phyloP scores from a whole-genome alignment of 2,113 vertebrate genomes.

The Oryzias woworae region DNA sequence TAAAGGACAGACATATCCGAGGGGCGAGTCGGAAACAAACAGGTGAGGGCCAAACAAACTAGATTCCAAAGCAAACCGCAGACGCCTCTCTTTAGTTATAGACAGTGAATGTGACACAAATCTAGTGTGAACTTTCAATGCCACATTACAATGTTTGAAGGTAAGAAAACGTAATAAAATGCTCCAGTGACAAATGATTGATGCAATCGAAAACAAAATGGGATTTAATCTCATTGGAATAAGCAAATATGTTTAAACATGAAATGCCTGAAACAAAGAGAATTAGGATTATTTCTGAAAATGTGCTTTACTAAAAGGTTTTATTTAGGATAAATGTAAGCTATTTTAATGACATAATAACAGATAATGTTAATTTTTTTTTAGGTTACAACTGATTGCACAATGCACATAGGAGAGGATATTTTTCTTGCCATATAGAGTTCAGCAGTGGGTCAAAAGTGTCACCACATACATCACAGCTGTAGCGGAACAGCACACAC shows the following conservation, averaged over 20 bases:
- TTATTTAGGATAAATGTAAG: too few species aligned
- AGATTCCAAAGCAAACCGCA: slow-evolving; percentile 8
- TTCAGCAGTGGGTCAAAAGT: slow-evolving; percentile 74
- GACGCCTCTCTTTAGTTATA: slow-evolving; percentile 10
- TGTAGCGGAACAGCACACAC: slow-evolving; percentile 72
- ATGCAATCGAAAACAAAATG: not conserved
- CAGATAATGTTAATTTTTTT: not conserved
- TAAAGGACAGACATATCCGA: slow-evolving; percentile 42
- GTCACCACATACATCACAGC: slow-evolving; percentile 78
- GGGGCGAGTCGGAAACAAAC: slow-evolving; percentile 41
- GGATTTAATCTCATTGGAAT: too few species aligned
- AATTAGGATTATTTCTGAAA: too few species aligned
- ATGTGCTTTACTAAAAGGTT: too few species aligned
- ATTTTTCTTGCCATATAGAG: slow-evolving; percentile 59
- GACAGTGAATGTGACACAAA: slow-evolving; percentile 1
- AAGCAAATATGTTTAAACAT: too few species aligned
- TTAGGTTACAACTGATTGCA: not conserved
- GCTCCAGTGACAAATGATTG: not conserved
- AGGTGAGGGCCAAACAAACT: slow-evolving; percentile 56
- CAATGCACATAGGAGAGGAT: not conserved
- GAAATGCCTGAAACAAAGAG: not conserved
- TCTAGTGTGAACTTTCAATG: not conserved
- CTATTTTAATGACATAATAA: too few species aligned
- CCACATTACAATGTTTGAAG: not conserved
- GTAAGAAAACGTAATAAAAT: not conserved